These are phyloP conservation scores for Conopomorpha cramerella DNA, from an alignment of 1,140 invertebrate genomes.

Conservation along the genomic window DNA sequence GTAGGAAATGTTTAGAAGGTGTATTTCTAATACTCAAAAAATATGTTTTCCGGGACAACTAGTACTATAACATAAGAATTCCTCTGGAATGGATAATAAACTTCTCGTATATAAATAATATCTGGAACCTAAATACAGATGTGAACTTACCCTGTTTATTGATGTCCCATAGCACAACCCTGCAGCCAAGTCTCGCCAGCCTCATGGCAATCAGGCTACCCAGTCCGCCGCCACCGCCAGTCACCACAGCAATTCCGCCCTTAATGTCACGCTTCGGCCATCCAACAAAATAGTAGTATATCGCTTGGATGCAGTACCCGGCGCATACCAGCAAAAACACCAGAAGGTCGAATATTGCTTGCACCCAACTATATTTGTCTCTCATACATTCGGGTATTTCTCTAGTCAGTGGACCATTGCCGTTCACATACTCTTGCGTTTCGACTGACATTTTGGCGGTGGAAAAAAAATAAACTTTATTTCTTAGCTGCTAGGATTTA, in stretches of 20 bases:
- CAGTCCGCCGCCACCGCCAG: constrained; percentile 88
- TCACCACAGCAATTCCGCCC: constrained; percentile 81
- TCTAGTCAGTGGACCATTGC: constrained; percentile 41
- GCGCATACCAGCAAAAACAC: constrained; percentile 65
- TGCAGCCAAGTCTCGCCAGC: constrained; percentile 78
- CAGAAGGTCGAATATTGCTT: constrained; percentile 64
- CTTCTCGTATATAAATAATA: too few relatives aligned
- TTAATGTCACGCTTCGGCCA: constrained; percentile 64
- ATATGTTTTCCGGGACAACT: too few relatives aligned
- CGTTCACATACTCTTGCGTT: constrained; percentile 41
- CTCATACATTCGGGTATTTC: constrained; percentile 52
- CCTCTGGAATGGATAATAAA: too few relatives aligned
- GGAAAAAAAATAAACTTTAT: too few relatives aligned
- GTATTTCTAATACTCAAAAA: too few relatives aligned
- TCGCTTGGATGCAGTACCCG: constrained; percentile 55
- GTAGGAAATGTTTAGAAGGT: too few relatives aligned
- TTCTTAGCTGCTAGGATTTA: too few relatives aligned
- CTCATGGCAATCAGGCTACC: constrained; percentile 81
- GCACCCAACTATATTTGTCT: constrained; percentile 47
- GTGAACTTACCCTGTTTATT: constrained; percentile 75
- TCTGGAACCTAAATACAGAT: too few relatives aligned
- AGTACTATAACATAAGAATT: too few relatives aligned
- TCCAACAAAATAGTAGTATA: constrained; percentile 58
- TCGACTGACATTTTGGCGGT: constrained; percentile 27
- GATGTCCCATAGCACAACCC: constrained; percentile 89